Conservation (phyloP, 2,888 invertebrate genomes). For the Campoplex capitator region DNA sequence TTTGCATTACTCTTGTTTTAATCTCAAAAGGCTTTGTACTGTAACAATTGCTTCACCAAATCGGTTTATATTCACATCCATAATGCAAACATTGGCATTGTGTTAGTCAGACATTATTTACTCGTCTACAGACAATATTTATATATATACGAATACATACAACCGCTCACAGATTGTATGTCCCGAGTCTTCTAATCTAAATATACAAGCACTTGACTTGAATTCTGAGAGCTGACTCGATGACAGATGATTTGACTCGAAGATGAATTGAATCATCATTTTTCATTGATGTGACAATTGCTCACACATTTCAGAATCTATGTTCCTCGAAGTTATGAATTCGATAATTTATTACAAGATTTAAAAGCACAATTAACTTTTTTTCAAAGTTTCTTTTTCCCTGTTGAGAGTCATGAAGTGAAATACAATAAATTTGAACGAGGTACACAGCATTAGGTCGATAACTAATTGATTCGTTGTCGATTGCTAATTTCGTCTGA, state of each 20-base stretch:
- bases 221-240: no score
- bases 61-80: constrained; percentile 35
- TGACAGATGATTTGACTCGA: no score
- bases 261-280: no score
- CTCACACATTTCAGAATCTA: no score
- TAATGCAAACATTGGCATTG: not conserved
- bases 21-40: constrained; percentile 23
- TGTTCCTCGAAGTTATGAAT: not conserved
- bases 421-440: no score
- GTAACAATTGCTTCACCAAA: constrained; percentile 33
- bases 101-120: not conserved
- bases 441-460: no score
- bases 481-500: not conserved
- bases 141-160: not conserved
- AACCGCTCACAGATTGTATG: not conserved
- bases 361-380: not conserved
- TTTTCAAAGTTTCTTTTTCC: not conserved
- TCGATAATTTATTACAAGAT: not conserved
- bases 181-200: not conserved
- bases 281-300: no score
- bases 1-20: constrained; percentile 43
- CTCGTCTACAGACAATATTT: not conserved
- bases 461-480: not conserved
- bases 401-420: not conserved
- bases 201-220: no score